Evolutionary conservation across 2,113 vertebrate species (phyloP).

Genomic region (Chloropsis cyanopogon): DNA sequence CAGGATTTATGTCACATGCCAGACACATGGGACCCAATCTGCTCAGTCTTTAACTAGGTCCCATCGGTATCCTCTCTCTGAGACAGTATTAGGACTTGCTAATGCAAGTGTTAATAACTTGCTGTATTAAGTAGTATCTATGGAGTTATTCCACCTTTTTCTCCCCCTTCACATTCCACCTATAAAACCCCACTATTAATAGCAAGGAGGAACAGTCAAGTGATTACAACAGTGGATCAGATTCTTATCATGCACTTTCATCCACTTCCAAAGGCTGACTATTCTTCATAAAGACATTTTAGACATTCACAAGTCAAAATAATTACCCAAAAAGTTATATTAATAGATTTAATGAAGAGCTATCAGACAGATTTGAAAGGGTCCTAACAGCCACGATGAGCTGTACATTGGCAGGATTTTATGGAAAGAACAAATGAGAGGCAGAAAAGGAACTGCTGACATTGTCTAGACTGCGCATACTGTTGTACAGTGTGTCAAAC

Average conservation of each 20-base stretch:
- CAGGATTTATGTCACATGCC: neutral
- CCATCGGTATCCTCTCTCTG: neutral
- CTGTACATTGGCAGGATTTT: neutral
- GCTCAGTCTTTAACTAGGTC: neutral
- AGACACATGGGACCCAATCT: neutral
- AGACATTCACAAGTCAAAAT: slow-evolving; percentile 21
- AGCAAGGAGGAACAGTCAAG: slow-evolving; percentile 20
- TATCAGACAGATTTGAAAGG: slow-evolving; percentile 10
- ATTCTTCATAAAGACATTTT: slow-evolving; percentile 23
- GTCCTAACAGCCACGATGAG: neutral
- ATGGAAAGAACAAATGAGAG: neutral
- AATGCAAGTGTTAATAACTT: slow-evolving; percentile 25
- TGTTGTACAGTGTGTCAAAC: neutral
- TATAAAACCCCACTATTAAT: neutral
- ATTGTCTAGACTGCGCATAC: neutral
- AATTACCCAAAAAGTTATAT: slow-evolving; percentile 19
- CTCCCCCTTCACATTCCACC: neutral
- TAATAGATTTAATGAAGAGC: slow-evolving; percentile 37
- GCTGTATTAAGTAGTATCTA: neutral
- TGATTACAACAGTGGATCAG: neutral
- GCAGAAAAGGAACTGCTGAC: neutral
- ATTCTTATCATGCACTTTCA: neutral
- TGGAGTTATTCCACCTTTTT: neutral
- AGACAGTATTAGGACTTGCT: neutral
- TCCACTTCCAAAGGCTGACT: neutral